phyloP scores from a whole-genome alignment of 2,888 invertebrate genomes.

The Glyphotaelius pellucidus region DNA sequence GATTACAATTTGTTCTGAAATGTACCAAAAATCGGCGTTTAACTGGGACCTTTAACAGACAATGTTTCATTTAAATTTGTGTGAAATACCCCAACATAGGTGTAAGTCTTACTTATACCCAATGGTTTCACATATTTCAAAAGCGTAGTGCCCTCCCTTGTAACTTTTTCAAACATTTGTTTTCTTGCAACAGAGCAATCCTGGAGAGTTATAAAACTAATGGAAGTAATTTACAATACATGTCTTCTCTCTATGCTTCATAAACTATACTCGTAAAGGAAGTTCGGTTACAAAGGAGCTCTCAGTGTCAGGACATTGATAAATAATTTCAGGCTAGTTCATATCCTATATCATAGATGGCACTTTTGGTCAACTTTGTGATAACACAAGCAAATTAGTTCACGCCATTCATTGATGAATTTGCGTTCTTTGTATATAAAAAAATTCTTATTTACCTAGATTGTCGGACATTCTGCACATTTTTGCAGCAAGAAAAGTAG shows the following conservation, averaged over 20 bases:
- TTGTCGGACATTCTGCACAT: background rate
- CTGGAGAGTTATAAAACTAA: no score
- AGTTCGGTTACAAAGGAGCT: background rate
- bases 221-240: no score
- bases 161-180: no score
- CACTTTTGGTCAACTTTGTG: background rate
- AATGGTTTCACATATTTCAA: no score
- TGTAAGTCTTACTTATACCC: no score
- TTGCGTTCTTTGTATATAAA: constrained; percentile 5
- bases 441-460: background rate
- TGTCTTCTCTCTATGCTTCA: background rate
- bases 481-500: background rate
- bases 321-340: background rate
- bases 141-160: no score
- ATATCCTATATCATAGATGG: background rate
- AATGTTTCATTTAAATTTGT: no score
- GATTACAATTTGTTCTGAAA: no score
- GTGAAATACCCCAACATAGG: no score
- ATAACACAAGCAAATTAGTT: background rate
- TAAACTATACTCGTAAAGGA: background rate
- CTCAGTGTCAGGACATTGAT: background rate
- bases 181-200: no score
- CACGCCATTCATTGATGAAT: background rate
- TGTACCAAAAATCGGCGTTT: no score
- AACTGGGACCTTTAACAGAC: no score